Base-by-base conservation (phyloP, 1,140 invertebrate species). In the Procambarus clarkii region DNA sequence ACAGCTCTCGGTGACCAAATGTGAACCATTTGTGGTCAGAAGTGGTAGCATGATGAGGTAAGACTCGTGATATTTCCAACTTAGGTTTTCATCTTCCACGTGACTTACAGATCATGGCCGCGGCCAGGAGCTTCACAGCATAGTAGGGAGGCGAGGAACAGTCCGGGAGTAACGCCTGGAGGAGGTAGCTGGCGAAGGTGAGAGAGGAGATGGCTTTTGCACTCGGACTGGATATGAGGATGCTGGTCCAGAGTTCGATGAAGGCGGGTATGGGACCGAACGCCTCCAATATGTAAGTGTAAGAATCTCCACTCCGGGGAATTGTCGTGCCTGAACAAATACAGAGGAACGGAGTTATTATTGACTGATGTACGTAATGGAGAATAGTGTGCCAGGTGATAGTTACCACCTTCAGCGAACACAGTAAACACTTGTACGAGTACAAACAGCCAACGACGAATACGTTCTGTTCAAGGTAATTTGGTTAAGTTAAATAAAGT, bases 211-310 rank as follows among this genome's bases (percentile, higher is more conserved):
- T 94, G 9, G 94, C 94, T 2, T 91, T 82, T 94, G 98, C 98
- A 15, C 94, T 94, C 0, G 95, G 95, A 11, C 93, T 94, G 1
- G 94, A 91, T 5, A 95, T 93, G 1, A 95, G 91, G 9, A 95
- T 92, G 18, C 89, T 93, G 0, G 95, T 93, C 94, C 94, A 94
- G 0, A 93, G 85, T 80, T 93, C 94, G 9, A 95, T 79, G 81
- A 94, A 95, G 11, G 98, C 98, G 18, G 98, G 97, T 60, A 99
- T 94, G 34, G 97, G 96, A n/a, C 98, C 98, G 94, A 98, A 94
- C 2, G 92, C 94, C 58, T 93, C 93, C 13, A 92, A 78, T 45
- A 94, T 79, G 82, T 95, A 94, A 13, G 93, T 92, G 86, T 94
- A 95, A 71, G 94, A 94, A 1, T 92, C 94, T 3, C 94, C 94